These are phyloP conservation scores for Callocephalon fimbriatum DNA, from an alignment of 2,113 vertebrate species.

Conservation along the genomic window DNA sequence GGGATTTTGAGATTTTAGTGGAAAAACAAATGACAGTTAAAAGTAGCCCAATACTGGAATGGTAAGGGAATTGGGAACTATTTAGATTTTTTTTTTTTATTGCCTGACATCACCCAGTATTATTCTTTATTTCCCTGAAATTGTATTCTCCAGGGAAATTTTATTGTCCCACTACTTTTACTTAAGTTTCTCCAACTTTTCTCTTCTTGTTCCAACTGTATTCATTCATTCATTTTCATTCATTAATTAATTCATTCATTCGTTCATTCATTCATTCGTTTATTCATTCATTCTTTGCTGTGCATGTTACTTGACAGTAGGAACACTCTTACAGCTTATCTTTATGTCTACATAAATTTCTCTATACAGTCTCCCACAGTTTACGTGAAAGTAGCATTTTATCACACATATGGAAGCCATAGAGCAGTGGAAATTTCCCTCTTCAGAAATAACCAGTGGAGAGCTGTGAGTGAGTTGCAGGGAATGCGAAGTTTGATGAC, in stretches of 20 bases:
- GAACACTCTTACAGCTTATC: background rate
- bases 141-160: background rate
- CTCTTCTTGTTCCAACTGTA: background rate
- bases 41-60: background rate
- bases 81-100: background rate
- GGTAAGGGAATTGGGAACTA: accelerated
- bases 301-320: background rate
- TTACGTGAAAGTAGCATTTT: background rate
- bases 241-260: background rate
- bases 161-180: background rate
- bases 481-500: background rate
- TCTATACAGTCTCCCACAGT: background rate
- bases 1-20: background rate
- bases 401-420: background rate
- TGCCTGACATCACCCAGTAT: background rate
- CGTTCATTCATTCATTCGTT: background rate
- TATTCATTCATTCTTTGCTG: background rate
- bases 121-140: background rate
- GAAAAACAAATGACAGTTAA: background rate
- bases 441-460: background rate
- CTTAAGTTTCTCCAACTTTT: background rate
- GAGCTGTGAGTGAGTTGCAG: background rate
- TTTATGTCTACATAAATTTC: background rate
- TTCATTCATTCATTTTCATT: background rate
- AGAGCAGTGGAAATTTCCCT: background rate